Base-by-base conservation (phyloP, 2,888 invertebrate genomes). In the Calephelis perditalis region DNA sequence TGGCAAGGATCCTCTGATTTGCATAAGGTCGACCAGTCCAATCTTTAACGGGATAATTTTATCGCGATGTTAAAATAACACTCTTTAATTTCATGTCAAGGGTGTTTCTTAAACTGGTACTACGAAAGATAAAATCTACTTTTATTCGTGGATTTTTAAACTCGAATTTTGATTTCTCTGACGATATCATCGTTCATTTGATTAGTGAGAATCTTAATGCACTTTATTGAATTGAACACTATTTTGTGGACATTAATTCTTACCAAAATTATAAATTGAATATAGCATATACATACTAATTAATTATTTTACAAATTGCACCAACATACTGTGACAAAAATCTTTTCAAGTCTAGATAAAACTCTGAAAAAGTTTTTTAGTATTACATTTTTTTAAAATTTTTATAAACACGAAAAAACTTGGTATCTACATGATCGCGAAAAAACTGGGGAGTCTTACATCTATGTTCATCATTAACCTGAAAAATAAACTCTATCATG, bases 11-110 rank as follows among this genome's bases (percentile, higher is more conserved):
- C 67, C 64, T 67, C 62, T 76, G 70, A 70, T 76, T 74, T 79
- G 74, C 81, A 77, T 76, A 81, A 81, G 82, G 82, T 75, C 78
- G 73, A 70, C 62, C 70, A 77, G 81, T 79, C 81, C 76, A 78
- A 44, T 57, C 36, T 57, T 44, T 57, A 52, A 52, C 52, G 52
- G 52, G 52, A 52, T 52, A 36, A 52, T 52, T 52, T 52, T 52
- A 52, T 52, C 52, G 26, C 52, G 35, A 52, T 52, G 35, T 6
- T 52, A 35, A 52, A 52, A 49, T 49, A 52, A 52, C 52, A 52
- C 52, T 52, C 26, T 52, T 52, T 36, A 52, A 52, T 52, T 52
- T 52, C 52, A 35, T 52, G 52, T 52, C 52, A 52, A 52, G 52
- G 52, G 52, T 52, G 52, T 35, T 49, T 26, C 36, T 52, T 36